Conservation (phyloP, 35 echinoderm and acorn worm species). For the Apostichopus californicus region DNA sequence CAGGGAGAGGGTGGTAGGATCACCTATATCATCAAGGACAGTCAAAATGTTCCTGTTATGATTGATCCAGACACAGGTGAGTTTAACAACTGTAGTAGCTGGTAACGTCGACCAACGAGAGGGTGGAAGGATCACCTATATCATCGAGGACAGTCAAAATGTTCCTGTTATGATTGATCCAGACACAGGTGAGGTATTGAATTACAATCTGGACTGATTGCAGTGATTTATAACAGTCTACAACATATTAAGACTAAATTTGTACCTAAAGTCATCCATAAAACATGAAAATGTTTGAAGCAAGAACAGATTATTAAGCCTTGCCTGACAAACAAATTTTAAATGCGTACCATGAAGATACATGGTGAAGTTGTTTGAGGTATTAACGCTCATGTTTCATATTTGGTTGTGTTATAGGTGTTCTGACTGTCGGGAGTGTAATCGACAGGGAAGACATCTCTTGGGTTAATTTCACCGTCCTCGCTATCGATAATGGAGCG, state of each 20-base stretch:
- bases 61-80: conserved; percentile 80
- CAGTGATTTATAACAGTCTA: too few relatives aligned
- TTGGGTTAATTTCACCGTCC: conserved; percentile 89
- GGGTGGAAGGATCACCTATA: conserved; percentile 68
- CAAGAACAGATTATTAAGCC: too few relatives aligned
- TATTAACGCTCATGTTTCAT: background rate
- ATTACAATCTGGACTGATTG: too few relatives aligned
- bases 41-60: conserved; percentile 38
- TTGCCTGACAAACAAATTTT: too few relatives aligned
- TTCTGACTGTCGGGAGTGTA: conserved; percentile 56
- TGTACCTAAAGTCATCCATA: too few relatives aligned
- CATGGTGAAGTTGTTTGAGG: background rate
- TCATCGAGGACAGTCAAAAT: background rate
- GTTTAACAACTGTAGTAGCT: conserved; percentile 62
- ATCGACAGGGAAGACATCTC: conserved; percentile 69
- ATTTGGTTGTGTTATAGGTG: conserved; percentile 49
- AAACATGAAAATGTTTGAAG: too few relatives aligned
- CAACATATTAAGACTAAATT: too few relatives aligned
- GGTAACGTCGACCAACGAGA: conserved; percentile 63
- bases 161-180: too few relatives aligned
- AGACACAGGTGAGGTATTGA: too few relatives aligned
- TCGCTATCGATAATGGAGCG: conserved; percentile 64
- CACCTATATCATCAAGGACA: conserved; percentile 61
- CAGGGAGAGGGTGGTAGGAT: conserved; percentile 59
- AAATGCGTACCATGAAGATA: too few relatives aligned